Evolutionary conservation across 2,113 vertebrate genomes (phyloP), one percentile per base, ranked within the genome.

Genomic region (Thunnus thynnus): DNA sequence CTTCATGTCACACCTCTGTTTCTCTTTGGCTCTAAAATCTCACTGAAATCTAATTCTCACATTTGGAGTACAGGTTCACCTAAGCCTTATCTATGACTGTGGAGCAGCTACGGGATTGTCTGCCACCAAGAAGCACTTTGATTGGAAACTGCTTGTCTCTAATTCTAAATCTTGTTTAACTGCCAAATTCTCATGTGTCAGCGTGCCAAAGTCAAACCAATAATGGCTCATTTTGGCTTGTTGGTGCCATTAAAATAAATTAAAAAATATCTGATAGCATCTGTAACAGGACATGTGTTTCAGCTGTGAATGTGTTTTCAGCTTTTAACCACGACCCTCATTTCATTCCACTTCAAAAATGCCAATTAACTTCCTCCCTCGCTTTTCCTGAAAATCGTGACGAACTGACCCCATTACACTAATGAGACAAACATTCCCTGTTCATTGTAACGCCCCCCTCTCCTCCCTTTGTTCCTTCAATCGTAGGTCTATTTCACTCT

Each of bases 111-210:
- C 9, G 46, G 25, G 66, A 62, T 6, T 57, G 55, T 17, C 57
- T 56, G 67, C 63, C 76, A 61, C 52, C 3, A 41, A 76, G 80
- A 60, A 72, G 56, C 84, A 66, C 70, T 71, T n/a, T 3, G 30
- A 74, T 73, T 57, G 76, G 52, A 76, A 36, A 63, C 25, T 5
- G 30, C 74, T 67, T 48, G 67, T 69, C 72, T 75, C 54, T 48
- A 20, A 77, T 72, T 75, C 72, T 69, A 69, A 82, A 91, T 86
- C 85, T 67, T 64, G 17, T 81, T 85, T 87, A 88, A 89, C 69
- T 74, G 50, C 44, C 58, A n/a, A 4, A 25, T 72, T 77, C 61
- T 48, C 41, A 60, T 17, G 60, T 63, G 80, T 82, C 86, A 78
- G 54, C 73, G 67, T 32, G 14, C 41, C 83, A 78, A 82, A 60